Evolutionary conservation across 1,140 invertebrate genomes (phyloP).

Genomic region (Phenacoccus solenopsis): DNA sequence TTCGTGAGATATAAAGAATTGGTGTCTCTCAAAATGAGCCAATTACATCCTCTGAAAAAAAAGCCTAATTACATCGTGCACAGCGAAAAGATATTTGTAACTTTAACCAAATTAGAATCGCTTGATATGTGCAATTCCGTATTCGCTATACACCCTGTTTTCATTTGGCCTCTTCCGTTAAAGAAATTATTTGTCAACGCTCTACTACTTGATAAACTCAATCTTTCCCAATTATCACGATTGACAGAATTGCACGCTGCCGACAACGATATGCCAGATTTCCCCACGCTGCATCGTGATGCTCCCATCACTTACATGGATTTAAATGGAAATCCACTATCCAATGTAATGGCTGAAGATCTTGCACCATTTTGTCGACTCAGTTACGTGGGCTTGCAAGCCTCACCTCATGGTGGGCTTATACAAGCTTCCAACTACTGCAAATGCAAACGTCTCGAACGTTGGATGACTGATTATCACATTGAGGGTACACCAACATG

Average conservation of each 20-base stretch:
- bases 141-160: not conserved
- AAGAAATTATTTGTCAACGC: not conserved
- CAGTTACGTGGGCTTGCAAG: no score
- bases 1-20: no score
- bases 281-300: not conserved
- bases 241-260: not conserved
- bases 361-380: not conserved
- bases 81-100: no score
- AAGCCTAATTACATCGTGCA: no score
- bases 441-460: not conserved
- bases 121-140: not conserved
- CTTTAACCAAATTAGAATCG: not conserved
- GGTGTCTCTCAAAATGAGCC: no score
- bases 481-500: no score
- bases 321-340: not conserved
- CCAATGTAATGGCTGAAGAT: not conserved
- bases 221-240: not conserved
- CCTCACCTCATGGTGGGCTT: no score
- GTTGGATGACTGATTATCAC: no score
- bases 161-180: not conserved
- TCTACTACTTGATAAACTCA: not conserved
- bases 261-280: not conserved
- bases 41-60: no score
- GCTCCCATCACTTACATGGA: not conserved
- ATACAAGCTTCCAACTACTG: not conserved